Evolutionary conservation across 2,113 vertebrate species (phyloP).

Genomic region (Circaetus gallicus): DNA sequence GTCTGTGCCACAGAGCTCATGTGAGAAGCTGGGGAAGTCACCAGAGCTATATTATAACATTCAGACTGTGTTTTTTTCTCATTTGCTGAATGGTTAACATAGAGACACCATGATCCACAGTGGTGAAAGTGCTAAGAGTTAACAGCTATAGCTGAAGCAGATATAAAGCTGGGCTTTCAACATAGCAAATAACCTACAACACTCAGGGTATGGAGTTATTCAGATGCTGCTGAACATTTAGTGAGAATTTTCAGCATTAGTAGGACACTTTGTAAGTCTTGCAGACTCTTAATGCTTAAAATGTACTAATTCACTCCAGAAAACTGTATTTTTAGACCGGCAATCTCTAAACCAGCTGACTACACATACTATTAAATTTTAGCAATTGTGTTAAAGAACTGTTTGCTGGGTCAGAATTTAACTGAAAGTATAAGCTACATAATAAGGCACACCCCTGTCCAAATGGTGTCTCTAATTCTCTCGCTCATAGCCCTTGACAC

Average conservation of each 20-base stretch:
- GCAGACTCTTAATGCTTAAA: not conserved
- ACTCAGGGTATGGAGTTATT: fast-evolving
- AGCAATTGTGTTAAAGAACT: not conserved
- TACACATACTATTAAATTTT: not conserved
- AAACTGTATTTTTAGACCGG: not conserved
- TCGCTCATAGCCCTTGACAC: fast-evolving
- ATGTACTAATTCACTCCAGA: not conserved
- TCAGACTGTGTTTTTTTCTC: not conserved
- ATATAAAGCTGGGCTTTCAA: not conserved
- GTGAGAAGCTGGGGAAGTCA: not conserved
- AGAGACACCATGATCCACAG: not conserved
- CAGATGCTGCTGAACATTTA: not conserved
- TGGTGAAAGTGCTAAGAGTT: not conserved
- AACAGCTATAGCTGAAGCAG: not conserved
- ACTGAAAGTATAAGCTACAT: not conserved
- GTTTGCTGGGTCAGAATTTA: not conserved
- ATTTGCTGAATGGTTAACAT: not conserved
- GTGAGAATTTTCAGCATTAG: not conserved
- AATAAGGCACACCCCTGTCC: too few relatives aligned
- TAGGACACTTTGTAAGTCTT: not conserved
- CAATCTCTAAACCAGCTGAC: not conserved
- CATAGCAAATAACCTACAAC: not conserved
- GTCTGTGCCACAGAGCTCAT: not conserved
- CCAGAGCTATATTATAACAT: not conserved
- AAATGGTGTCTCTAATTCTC: not conserved